A percentile compares a stretch with the other conserved stretches of the same genome.
phyloP scores from a whole-genome alignment of 2,888 invertebrate genomes.

The Arenicola marina region DNA sequence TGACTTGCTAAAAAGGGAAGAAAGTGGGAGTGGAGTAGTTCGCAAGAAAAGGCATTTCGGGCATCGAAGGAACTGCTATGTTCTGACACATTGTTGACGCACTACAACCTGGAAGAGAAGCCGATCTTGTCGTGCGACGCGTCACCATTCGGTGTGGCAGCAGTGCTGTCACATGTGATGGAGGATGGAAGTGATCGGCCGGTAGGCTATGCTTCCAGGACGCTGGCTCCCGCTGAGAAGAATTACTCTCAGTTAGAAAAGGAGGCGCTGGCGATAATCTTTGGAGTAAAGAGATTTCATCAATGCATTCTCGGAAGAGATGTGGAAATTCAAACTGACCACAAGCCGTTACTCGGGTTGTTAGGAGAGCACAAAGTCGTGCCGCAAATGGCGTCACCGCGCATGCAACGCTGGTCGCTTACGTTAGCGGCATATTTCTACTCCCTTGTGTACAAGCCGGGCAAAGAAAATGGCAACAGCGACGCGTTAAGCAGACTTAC shows the following conservation, averaged over 20 bases:
- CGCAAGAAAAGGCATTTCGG: not conserved
- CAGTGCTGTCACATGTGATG: conserved; percentile 39
- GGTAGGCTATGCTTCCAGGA: too few relatives aligned
- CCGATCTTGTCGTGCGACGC: conserved; percentile 58
- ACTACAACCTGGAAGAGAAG: not conserved
- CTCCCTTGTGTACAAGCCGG: not conserved
- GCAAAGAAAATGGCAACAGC: too few relatives aligned
- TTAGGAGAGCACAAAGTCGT: conserved; percentile 20
- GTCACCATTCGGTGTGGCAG: conserved; percentile 49
- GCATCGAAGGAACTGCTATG: not conserved
- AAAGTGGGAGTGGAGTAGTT: not conserved
- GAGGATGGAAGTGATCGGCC: conserved; percentile 21
- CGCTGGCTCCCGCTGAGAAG: too few relatives aligned
- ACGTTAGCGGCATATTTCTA: conserved; percentile 7
- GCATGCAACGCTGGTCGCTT: conserved; percentile 48
- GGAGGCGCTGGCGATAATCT: conserved; percentile 26
- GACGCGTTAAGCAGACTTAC: too few relatives aligned
- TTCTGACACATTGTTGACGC: not conserved
- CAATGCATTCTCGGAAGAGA: conserved; percentile 35
- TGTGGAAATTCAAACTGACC: conserved; percentile 27
- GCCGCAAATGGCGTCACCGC: conserved; percentile 45
- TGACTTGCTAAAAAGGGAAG: not conserved
- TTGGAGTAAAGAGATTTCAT: conserved; percentile 36
- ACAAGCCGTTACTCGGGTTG: conserved; percentile 22
- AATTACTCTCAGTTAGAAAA: conserved; percentile 5